Percentiles rank a stretch among this genome's conserved stretches.
Evolutionary conservation across 2,888 invertebrate species (phyloP).

Genomic region (Emesis russula): DNA sequence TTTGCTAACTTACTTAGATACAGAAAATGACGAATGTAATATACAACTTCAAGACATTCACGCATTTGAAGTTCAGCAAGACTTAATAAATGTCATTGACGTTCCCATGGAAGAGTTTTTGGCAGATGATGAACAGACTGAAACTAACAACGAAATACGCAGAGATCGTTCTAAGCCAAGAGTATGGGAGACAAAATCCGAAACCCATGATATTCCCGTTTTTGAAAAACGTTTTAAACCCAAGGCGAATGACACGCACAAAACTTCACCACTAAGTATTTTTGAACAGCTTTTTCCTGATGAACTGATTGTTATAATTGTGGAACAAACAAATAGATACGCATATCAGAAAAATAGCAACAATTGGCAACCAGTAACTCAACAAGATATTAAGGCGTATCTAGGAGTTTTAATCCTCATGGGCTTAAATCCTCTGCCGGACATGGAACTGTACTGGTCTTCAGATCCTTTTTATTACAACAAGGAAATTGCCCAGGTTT

Average conservation of each 20-base stretch:
- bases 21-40: slow-evolving; percentile 35
- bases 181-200: slow-evolving; percentile 67
- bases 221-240: slow-evolving; percentile 75
- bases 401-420: slow-evolving; percentile 89
- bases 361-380: slow-evolving; percentile 84
- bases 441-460: slow-evolving; percentile 88
- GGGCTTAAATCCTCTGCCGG: slow-evolving; percentile 88
- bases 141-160: slow-evolving; percentile 39
- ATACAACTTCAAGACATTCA: slow-evolving; percentile 30
- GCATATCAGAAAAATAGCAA: slow-evolving; percentile 84
- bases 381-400: slow-evolving; percentile 85
- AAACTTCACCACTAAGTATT: slow-evolving; percentile 63
- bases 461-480: slow-evolving; percentile 37
- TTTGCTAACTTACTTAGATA: slow-evolving; percentile 31
- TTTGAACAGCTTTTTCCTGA: slow-evolving; percentile 86
- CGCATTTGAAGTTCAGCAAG: slow-evolving; percentile 36
- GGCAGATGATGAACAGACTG: slow-evolving; percentile 25
- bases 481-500: too few relatives aligned
- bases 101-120: slow-evolving; percentile 14
- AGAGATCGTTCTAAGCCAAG: slow-evolving; percentile 55
- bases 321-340: slow-evolving; percentile 87
- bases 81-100: slow-evolving; percentile 32
- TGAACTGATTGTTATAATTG: slow-evolving; percentile 78
- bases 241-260: slow-evolving; percentile 66
- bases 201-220: slow-evolving; percentile 67